Conservation (phyloP, 2,888 invertebrate genomes). For the Zele albiditarsus region DNA sequence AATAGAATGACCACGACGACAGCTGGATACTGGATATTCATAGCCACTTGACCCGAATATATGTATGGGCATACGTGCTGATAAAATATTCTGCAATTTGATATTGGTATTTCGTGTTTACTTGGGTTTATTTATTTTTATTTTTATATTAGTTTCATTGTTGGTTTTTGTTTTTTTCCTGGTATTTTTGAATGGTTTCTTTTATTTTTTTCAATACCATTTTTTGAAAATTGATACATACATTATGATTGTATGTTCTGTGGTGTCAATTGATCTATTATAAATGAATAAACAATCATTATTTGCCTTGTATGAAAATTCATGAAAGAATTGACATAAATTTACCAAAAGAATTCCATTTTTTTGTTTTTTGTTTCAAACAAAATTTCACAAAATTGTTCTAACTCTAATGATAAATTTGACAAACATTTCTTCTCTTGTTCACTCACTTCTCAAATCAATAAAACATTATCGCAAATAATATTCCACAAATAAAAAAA, state of each 20-base stretch:
- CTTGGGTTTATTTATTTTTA: not conserved
- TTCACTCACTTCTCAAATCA: not conserved
- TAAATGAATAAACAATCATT: too few relatives aligned
- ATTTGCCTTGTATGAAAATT: too few relatives aligned
- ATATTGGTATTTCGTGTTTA: not conserved
- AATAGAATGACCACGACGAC: conserved; percentile 46
- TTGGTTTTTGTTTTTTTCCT: not conserved
- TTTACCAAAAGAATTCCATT: too few relatives aligned
- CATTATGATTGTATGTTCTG: too few relatives aligned
- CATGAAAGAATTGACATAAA: too few relatives aligned
- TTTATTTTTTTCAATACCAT: too few relatives aligned
- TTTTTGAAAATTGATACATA: too few relatives aligned
- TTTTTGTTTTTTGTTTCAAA: too few relatives aligned
- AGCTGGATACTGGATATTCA: conserved; percentile 59
- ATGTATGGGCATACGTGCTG: not conserved
- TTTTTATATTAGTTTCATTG: not conserved
- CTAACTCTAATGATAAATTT: too few relatives aligned
- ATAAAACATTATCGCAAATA: not conserved
- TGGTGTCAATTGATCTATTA: too few relatives aligned
- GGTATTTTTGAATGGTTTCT: not conserved
- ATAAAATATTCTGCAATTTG: conserved; percentile 14
- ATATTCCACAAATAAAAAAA: not conserved
- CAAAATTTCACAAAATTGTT: too few relatives aligned
- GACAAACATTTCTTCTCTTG: too few relatives aligned
- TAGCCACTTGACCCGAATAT: conserved; percentile 62